Evolutionary conservation across 1,140 invertebrate genomes (phyloP), one percentile per base, ranked within the genome.

Genomic region (Agrilus planipennis): DNA sequence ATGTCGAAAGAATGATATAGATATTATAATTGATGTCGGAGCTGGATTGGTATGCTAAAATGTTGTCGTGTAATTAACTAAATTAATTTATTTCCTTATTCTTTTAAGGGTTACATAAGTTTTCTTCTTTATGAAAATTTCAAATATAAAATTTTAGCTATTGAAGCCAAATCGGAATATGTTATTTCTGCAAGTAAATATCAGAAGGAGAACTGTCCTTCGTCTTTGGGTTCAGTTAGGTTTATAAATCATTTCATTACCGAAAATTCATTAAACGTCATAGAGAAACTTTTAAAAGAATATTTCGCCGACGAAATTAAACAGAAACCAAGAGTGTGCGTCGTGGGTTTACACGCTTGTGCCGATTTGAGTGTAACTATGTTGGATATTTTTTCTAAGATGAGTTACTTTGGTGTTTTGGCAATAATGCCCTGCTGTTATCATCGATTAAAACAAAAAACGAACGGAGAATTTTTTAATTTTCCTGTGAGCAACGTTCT

Each of bases 361-460:
- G 87, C 81, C 1, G 84, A 89, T 63, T 70, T 92, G 18, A 79
- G 81, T 37, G 67, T 84, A 9, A 72, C 73, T 16, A 74, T 82
- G 15, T 70, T 86, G 10, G 70, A 76, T 54, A 62, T 88, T 49
- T 90, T 85, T 65, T 49, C 73, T 11, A 62, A 72, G 47, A 73
- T 80, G 61, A 53, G 67, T 17, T 51, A 63, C 19, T 75, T 75
- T 3, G 65, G 65, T 34, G 60, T 70, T 14, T 50, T 89, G 10
- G 70, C 80, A 28, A 71, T 89, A 23, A 77, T 89, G 60, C 79
- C 84, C 4, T 92, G 88, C 54, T 92, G 88, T 51, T 91, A 91
- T 54, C 87, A 90, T 61, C 37, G 57, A 38, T 41, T 60, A 34
- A 35, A 52, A 38, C 16, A 44, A 4, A 38, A 32, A 29, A 34